These are phyloP conservation scores for Hephaestus fuliginosus DNA, from an alignment of 2,797 vertebrate genomes.

Conservation along the genomic window DNA sequence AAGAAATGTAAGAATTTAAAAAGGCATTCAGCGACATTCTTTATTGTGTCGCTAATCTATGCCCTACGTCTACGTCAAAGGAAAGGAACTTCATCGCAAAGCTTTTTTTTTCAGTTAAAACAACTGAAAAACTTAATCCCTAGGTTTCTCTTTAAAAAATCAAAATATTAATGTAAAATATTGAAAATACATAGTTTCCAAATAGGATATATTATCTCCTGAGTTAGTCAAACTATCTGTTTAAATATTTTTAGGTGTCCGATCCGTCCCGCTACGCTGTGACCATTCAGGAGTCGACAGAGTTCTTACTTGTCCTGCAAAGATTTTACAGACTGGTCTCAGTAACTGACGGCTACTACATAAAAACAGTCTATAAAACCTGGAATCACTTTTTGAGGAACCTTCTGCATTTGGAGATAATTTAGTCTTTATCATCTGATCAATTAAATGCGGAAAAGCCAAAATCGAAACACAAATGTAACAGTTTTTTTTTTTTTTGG, in stretches of 20 bases:
- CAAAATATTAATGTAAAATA: background rate
- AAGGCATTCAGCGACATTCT: background rate
- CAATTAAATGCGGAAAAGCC: background rate
- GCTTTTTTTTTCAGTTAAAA: background rate
- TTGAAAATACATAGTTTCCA: background rate
- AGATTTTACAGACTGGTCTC: constrained; percentile 46
- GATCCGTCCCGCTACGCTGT: background rate
- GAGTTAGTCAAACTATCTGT: background rate
- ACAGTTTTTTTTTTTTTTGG: background rate
- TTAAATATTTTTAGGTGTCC: background rate
- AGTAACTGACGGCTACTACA: constrained; percentile 12
- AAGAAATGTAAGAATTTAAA: background rate
- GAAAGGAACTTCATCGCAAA: background rate
- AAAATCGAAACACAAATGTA: background rate
- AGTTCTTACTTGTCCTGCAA: background rate
- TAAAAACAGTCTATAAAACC: constrained; percentile 47
- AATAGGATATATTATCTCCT: background rate
- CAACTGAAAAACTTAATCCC: background rate
- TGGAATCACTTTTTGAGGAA: background rate
- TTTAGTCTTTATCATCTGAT: background rate
- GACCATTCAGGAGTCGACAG: background rate
- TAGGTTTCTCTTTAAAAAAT: background rate
- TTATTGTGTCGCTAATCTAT: background rate
- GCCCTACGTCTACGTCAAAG: background rate
- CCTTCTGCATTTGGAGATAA: background rate